Conservation (phyloP, 2,888 invertebrate species). For the Eupelmus urozonus region DNA sequence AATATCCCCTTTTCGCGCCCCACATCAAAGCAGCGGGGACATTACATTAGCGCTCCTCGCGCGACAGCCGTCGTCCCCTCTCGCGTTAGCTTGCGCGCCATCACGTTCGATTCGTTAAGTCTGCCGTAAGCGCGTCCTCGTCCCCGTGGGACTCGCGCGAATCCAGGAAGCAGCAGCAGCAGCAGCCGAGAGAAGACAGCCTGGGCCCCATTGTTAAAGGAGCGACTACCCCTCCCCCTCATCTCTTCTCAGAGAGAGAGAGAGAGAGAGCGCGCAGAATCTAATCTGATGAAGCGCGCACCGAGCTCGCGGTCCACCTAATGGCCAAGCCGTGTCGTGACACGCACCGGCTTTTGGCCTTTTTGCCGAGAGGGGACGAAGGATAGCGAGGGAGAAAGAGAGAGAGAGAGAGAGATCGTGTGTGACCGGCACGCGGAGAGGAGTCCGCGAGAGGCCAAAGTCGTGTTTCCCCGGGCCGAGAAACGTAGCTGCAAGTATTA, state of each 20-base stretch:
- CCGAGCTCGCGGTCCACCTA: slow-evolving; percentile 75
- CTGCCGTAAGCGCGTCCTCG: slow-evolving; percentile 3
- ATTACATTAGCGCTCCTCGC: too few relatives aligned
- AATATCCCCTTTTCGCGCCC: too few relatives aligned
- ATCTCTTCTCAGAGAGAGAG: not conserved
- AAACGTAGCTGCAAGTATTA: slow-evolving; percentile 16
- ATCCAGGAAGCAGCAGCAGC: slow-evolving; percentile 70
- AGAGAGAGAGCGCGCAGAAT: slow-evolving; percentile 68
- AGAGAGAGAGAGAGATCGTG: too few relatives aligned
- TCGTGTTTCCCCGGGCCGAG: slow-evolving; percentile 68
- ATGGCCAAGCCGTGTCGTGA: slow-evolving; percentile 77
- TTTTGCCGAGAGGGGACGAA: slow-evolving; percentile 23
- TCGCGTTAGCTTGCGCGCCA: slow-evolving; percentile 1
- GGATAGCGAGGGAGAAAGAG: not conserved
- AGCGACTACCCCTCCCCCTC: not conserved
- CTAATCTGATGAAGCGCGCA: slow-evolving; percentile 76
- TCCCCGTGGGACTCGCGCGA: slow-evolving; percentile 59
- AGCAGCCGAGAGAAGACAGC: slow-evolving; percentile 36
- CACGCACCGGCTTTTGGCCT: slow-evolving; percentile 74
- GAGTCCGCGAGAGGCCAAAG: slow-evolving; percentile 71
- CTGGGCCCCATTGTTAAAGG: slow-evolving; percentile 43
- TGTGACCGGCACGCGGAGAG: too few relatives aligned
- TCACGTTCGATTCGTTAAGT: slow-evolving; percentile 44
- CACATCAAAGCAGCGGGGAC: too few relatives aligned
- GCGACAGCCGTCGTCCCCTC: too few relatives aligned